Conservation (phyloP, 2,113 vertebrate genomes). For the Petaurus breviceps region DNA sequence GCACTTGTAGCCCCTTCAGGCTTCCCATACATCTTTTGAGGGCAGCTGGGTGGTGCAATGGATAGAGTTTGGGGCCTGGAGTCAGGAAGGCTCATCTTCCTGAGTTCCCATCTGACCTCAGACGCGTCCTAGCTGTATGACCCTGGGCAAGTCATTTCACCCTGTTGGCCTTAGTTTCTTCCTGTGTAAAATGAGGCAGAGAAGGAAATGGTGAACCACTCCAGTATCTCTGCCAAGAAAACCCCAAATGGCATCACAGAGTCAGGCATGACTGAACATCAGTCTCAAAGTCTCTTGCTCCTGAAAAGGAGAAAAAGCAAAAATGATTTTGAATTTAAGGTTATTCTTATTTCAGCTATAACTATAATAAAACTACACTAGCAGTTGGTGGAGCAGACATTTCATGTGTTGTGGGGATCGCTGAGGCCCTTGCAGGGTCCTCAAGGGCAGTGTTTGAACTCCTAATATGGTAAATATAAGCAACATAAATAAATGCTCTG, state of each 20-base stretch:
- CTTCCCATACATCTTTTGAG: neutral
- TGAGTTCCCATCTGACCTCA: neutral
- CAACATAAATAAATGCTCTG: neutral
- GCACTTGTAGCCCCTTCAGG: no score
- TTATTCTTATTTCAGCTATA: neutral
- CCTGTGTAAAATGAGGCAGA: no score
- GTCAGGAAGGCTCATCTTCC: neutral
- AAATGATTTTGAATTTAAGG: neutral
- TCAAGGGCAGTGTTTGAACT: neutral
- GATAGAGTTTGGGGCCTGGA: no score
- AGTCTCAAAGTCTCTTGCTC: neutral
- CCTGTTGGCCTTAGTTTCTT: neutral
- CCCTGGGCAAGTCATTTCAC: no score
- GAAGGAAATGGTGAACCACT: neutral
- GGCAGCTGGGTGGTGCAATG: no score
- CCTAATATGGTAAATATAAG: neutral
- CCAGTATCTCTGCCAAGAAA: no score
- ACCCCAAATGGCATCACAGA: neutral
- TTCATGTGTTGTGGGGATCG: neutral
- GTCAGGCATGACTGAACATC: rapidly evolving
- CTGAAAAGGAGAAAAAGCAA: slow-evolving; percentile 32
- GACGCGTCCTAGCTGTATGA: no score
- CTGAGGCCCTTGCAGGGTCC: neutral
- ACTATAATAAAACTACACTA: neutral
- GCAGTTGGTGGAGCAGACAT: neutral